Evolutionary conservation across 2,888 invertebrate genomes (phyloP).

Genomic region (Aphodius granarius): DNA sequence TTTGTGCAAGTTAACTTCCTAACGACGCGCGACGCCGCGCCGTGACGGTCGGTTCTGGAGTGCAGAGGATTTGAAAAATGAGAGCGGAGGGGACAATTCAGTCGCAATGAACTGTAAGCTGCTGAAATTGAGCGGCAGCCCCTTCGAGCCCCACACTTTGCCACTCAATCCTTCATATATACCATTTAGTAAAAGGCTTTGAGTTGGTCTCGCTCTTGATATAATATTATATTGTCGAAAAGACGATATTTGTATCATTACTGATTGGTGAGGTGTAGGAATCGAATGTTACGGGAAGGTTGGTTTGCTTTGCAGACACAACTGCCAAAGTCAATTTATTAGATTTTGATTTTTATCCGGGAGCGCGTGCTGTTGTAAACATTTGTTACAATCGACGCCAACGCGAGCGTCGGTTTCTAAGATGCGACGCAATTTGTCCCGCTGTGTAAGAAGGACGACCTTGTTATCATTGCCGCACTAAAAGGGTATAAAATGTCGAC

Average conservation of each 20-base stretch:
- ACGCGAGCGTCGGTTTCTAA: neutral
- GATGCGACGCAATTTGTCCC: neutral
- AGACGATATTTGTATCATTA: conserved; percentile 38
- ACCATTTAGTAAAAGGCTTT: conserved; percentile 41
- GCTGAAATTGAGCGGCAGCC: conserved; percentile 36
- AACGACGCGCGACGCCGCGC: conserved; percentile 24
- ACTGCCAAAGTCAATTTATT: neutral
- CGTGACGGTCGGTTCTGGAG: conserved; percentile 2
- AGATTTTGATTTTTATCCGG: neutral
- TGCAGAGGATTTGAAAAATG: conserved; percentile 27
- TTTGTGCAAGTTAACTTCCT: conserved; percentile 31
- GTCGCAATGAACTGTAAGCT: conserved; percentile 39
- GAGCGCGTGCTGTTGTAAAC: neutral
- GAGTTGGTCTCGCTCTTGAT: conserved; percentile 29
- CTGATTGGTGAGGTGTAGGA: conserved; percentile 21
- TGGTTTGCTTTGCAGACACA: too few relatives aligned
- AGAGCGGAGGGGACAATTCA: conserved; percentile 31
- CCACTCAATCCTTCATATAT: conserved; percentile 24
- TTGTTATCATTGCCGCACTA: neutral
- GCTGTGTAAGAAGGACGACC: neutral
- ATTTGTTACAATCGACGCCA: neutral
- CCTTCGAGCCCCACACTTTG: conserved; percentile 8
- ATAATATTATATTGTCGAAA: conserved; percentile 30
- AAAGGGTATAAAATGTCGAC: neutral
- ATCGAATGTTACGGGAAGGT: neutral